phyloP scores from a whole-genome alignment of 2,113 vertebrate species.

The Heterotis niloticus region DNA sequence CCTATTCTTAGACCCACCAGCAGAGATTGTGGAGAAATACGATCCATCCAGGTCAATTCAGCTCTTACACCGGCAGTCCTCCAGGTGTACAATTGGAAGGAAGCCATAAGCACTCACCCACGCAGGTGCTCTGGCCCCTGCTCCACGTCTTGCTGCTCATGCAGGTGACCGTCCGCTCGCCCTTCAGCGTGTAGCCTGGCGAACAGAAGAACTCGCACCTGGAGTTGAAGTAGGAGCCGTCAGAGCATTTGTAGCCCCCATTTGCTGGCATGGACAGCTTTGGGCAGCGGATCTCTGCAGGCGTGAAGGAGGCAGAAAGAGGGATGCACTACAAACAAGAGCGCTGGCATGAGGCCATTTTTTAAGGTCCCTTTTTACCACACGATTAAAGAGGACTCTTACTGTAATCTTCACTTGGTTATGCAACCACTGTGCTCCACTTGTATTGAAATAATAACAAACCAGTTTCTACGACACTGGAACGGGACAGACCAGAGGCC shows the following conservation, averaged over 20 bases:
- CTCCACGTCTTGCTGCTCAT: conserved; percentile 84
- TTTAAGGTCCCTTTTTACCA: too few relatives aligned
- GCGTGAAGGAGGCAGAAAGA: conserved; percentile 22
- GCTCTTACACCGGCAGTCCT: too few relatives aligned
- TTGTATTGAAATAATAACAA: too few relatives aligned
- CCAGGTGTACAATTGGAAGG: too few relatives aligned
- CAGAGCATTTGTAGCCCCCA: conserved; percentile 86
- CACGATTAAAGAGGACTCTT: too few relatives aligned
- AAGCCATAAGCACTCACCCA: conserved; percentile 66
- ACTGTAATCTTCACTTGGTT: too few relatives aligned
- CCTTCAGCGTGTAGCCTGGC: conserved; percentile 82
- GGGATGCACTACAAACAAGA: not conserved
- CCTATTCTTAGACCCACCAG: too few relatives aligned
- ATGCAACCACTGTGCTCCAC: too few relatives aligned
- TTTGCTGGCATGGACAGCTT: conserved; percentile 78
- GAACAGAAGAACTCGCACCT: conserved; percentile 92
- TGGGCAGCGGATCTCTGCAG: conserved; percentile 84
- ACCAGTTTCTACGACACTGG: not conserved
- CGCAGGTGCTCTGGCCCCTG: conserved; percentile 69
- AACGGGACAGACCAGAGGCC: not conserved
- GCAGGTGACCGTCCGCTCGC: conserved; percentile 76
- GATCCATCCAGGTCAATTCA: too few relatives aligned
- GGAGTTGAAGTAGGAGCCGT: conserved; percentile 91
- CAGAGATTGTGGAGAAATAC: not conserved
- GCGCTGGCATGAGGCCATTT: too few relatives aligned